Conservation (phyloP, 2,113 vertebrate species). For the Corythornis cristatus region DNA sequence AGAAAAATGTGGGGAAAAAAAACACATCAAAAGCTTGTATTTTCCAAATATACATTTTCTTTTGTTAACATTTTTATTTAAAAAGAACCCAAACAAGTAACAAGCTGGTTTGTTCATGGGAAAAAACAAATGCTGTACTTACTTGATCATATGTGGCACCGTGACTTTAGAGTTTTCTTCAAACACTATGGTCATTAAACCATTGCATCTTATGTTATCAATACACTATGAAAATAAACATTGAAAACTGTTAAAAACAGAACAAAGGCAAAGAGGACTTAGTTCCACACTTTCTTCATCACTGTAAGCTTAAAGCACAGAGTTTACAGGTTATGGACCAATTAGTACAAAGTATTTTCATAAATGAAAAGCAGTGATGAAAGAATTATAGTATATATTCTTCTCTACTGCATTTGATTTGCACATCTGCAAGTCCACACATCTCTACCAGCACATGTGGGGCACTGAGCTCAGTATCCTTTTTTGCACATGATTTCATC, state of each 20-base stretch:
- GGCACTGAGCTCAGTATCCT: neutral
- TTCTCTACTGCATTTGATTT: neutral
- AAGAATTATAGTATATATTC: neutral
- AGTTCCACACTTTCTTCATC: neutral
- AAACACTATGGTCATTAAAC: conserved; percentile 98
- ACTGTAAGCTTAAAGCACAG: neutral
- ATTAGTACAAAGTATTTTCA: neutral
- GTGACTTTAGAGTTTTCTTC: conserved; percentile 99
- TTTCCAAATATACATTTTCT: neutral
- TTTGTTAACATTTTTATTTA: neutral
- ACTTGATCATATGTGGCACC: conserved; percentile 99
- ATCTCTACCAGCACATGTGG: neutral
- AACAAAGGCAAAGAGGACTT: neutral
- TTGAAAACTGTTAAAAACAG: neutral
- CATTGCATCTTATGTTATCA: conserved; percentile 98
- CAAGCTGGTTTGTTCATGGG: neutral
- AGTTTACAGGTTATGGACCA: neutral
- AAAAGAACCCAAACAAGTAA: neutral
- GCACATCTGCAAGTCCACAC: neutral
- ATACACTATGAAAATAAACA: conserved; percentile 86
- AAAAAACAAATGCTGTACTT: conserved; percentile 65
- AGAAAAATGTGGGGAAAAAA: too few species aligned
- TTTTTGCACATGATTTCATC: neutral
- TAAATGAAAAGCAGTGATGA: neutral
- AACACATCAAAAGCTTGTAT: neutral